Percentiles rank a stretch among this genome's conserved stretches.
Conservation (phyloP, 2,888 invertebrate species). For the Dendrolimus pini region DNA sequence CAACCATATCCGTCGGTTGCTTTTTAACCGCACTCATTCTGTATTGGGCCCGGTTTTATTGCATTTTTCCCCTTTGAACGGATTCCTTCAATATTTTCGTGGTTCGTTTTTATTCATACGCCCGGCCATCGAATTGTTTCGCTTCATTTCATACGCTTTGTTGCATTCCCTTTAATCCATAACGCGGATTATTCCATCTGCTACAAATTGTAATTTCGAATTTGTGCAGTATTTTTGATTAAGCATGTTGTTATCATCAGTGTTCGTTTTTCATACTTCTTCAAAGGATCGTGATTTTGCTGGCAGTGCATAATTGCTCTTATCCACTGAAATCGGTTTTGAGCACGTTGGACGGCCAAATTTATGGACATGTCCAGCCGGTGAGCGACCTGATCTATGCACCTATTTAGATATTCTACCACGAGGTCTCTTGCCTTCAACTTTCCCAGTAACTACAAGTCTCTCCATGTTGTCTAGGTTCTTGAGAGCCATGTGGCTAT, state of each 20-base stretch:
- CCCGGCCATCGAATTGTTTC: slow-evolving; percentile 71
- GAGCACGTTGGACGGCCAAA: too few relatives aligned
- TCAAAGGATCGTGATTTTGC: too few relatives aligned
- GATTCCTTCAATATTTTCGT: slow-evolving; percentile 75
- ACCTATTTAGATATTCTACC: too few relatives aligned
- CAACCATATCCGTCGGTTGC: slow-evolving; percentile 73
- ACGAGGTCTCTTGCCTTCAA: too few relatives aligned
- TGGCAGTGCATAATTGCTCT: too few relatives aligned
- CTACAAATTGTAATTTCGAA: neutral
- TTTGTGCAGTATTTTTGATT: neutral
- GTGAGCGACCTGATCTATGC: too few relatives aligned
- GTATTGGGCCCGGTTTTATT: slow-evolving; percentile 69
- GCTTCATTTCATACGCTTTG: slow-evolving; percentile 57
- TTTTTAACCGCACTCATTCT: slow-evolving; percentile 72
- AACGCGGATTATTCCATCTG: neutral
- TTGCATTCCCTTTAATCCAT: slow-evolving; percentile 37
- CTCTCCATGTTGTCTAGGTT: too few relatives aligned
- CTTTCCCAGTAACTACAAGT: too few relatives aligned
- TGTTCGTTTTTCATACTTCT: too few relatives aligned
- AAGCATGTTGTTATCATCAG: neutral
- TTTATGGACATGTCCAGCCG: too few relatives aligned
- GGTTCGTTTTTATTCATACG: slow-evolving; percentile 73
- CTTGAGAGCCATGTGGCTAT: too few relatives aligned
- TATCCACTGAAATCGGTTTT: too few relatives aligned
- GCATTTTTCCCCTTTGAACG: slow-evolving; percentile 74